Base-by-base conservation (phyloP, 37 sponge, comb jelly and placozoan genomes). In the Aplysina aerophoba region DNA sequence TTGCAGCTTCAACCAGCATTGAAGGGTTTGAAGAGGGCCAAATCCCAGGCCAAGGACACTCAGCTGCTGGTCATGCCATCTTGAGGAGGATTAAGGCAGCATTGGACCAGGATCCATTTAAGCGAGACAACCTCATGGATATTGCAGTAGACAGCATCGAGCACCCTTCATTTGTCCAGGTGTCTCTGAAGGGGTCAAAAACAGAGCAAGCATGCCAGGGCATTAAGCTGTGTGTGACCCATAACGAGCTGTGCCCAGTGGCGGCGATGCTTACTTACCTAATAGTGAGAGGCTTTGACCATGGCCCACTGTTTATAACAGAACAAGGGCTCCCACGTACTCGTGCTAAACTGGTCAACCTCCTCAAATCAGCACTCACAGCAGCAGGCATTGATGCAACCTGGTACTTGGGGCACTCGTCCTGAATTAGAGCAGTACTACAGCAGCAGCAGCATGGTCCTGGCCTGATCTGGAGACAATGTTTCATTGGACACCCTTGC, bases 121-220 rank as follows among this genome's bases (percentile, higher is more conserved):
- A 44, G 50, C 50, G 50, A 44, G 50, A 8, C 50, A 44, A 44
- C 50, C 3, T 44, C 50, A 44, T 4, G 21, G 84, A 84, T 6
- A 0, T 84, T 17, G 71, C 72, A 13, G 11, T 84, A 0, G 84
- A 84, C 31, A 27, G 30, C 55, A 36, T 33, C 20, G 19, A 27
- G 36, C n/a, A 4, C 0, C 84, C 72, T 3, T 24, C 56, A 6
- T 21, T 84, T 16, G 24, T 67, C 15, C 54, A 20, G 21, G 28
- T 84, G 13, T 50, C 81, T 21, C 17, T 80, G 12, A 80, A 80
- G 28, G 57, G 55, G 59, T 57, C 59, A 0, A 56, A 80, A 67
- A 84, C 84, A 30, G 84, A 84, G 72, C 84, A 39, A 6, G 66
- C 68, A 40, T 53, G 69, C 30, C 71, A 84, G 24, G 84, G 84